Evolutionary conservation across 2,888 invertebrate species (phyloP), one percentile per base, ranked within the genome.

Genomic region (Patella caerulea): DNA sequence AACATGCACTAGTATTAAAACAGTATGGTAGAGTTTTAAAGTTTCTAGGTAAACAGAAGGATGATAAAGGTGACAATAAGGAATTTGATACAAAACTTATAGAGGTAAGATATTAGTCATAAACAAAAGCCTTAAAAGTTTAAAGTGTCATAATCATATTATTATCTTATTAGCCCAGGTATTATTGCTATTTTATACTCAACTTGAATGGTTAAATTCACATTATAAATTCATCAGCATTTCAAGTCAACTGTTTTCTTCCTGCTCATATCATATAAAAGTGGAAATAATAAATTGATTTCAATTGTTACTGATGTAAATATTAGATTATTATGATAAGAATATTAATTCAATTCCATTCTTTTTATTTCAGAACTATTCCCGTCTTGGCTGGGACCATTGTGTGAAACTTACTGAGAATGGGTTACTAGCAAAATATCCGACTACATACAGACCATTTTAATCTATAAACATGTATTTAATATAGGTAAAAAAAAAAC

Each of bases 1-100:
- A 91, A 95, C 96, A 98, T 90, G 95, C 96, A 71, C 94, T 95
- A 87, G 94, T 95, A 0, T 93, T 95, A 87, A 93, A 94, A 81
- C 96, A 97, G 76, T 96, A 95, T 92, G 98, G 97, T 0, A 94
- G 96, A 81, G 95, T 95, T 82, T 91, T 96, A 82, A 96, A 96
- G 91, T 93, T 95, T 81, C 92, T 97, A 34, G 90, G 92, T 81
- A 95, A 95, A 92, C 93, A 95, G 82, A 94, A 94, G 81, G 98
- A 98, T 85, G 97, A 98, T 65, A 95, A 96, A 84, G 56, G 56
- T 55, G 53, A 74, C 54, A 93, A 93, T 55, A 94, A 94, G 71
- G 86, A 86, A 11, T 72, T 80, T n/a, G 88, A 87, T 11, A 71
- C 80, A 74, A 86, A 83, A 71, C 81, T 84, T 34, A 73, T 85